phyloP scores from a whole-genome alignment of 2,113 vertebrate species.

The Antigone vipio region DNA sequence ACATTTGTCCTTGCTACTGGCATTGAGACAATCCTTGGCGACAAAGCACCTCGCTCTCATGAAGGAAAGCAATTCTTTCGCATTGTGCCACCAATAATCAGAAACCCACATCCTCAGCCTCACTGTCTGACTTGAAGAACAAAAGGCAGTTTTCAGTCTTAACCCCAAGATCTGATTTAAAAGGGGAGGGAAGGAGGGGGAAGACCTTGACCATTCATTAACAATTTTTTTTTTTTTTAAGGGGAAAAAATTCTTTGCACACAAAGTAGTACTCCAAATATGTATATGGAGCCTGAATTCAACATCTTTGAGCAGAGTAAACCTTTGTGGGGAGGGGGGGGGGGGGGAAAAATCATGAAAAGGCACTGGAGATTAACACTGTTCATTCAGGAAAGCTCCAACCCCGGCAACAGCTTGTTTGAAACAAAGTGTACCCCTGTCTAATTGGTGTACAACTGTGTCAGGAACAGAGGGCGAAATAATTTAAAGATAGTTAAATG shows the following conservation, averaged over 20 bases:
- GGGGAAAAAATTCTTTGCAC: background rate
- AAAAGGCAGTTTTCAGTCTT: conserved; percentile 70
- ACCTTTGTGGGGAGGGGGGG: background rate
- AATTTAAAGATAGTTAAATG: conserved; percentile 14
- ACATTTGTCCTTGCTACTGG: conserved; percentile 30
- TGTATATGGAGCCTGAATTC: conserved; percentile 57
- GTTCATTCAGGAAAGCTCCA: conserved; percentile 42
- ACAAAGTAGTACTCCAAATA: conserved; percentile 44
- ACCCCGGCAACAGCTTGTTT: conserved; percentile 9
- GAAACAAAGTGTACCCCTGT: conserved; percentile 56
- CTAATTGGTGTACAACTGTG: conserved; percentile 49
- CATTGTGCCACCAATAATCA: conserved; percentile 64
- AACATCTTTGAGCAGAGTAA: conserved; percentile 58
- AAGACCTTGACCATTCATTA: conserved; percentile 69
- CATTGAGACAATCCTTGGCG: conserved; percentile 21
- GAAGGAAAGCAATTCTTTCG: conserved; percentile 52
- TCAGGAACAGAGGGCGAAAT: background rate
- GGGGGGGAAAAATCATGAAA: conserved; percentile 52
- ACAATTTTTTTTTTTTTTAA: background rate
- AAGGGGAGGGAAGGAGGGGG: background rate
- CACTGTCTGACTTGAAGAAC: conserved; percentile 57
- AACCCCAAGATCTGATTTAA: conserved; percentile 70
- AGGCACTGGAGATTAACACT: conserved; percentile 68
- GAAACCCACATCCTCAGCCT: conserved; percentile 65
- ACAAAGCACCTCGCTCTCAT: conserved; percentile 50